phyloP scores from a whole-genome alignment of 2,888 invertebrate species.

The Brachynemurus nebulosus region DNA sequence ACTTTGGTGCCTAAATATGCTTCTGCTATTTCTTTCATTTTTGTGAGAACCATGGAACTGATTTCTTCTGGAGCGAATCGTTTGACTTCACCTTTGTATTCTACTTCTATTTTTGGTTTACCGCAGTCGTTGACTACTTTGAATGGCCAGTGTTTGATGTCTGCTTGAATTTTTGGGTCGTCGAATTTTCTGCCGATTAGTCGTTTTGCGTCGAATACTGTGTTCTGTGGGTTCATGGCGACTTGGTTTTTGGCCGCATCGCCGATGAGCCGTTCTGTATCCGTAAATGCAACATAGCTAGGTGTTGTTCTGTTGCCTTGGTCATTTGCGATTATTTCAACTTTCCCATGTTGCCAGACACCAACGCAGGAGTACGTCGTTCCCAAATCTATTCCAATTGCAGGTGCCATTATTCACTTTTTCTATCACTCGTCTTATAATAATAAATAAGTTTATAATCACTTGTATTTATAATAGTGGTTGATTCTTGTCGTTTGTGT shows the following conservation, averaged over 20 bases:
- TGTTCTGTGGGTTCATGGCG: constrained; percentile 58
- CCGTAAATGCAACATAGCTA: constrained; percentile 59
- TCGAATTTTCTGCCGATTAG: constrained; percentile 51
- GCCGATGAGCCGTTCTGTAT: constrained; percentile 51
- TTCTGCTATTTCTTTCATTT: constrained; percentile 52
- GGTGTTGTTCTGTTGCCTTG: constrained; percentile 56
- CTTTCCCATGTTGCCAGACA: constrained; percentile 68
- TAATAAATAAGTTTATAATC: too few relatives aligned
- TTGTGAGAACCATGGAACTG: constrained; percentile 50
- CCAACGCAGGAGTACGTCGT: constrained; percentile 81
- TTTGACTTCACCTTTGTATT: constrained; percentile 48
- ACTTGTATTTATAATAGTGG: too few relatives aligned
- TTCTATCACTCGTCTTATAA: background rate
- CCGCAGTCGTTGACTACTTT: constrained; percentile 43
- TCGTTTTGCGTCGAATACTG: constrained; percentile 48
- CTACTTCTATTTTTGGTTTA: constrained; percentile 48
- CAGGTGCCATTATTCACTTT: constrained; percentile 39
- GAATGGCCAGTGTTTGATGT: constrained; percentile 71
- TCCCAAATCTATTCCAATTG: constrained; percentile 71
- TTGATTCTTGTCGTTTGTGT: too few relatives aligned
- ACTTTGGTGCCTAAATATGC: constrained; percentile 51
- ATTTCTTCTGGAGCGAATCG: constrained; percentile 54
- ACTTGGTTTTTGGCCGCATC: constrained; percentile 60
- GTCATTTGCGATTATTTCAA: constrained; percentile 56
- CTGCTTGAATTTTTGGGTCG: constrained; percentile 54